These are phyloP conservation scores for Ramphastos sulfuratus DNA, from an alignment of 2,113 vertebrate genomes.

Conservation along the genomic window DNA sequence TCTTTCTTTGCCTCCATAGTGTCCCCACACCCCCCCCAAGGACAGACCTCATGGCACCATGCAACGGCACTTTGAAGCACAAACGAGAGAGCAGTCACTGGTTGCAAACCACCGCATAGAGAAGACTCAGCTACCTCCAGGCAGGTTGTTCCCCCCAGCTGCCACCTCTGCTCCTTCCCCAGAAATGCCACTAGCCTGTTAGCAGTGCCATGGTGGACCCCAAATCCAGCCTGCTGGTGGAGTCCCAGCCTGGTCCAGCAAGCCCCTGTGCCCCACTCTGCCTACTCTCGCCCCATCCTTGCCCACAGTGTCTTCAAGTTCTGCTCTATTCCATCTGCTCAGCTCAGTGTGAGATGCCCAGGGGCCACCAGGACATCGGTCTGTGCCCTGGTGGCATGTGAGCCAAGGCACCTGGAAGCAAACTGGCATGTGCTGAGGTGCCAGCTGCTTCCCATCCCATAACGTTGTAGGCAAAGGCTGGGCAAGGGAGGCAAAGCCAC, in stretches of 20 bases:
- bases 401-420: background rate
- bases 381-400: background rate
- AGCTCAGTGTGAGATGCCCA: background rate
- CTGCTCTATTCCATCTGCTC: background rate
- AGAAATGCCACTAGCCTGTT: background rate
- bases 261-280: fast-evolving
- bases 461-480: background rate
- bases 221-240: background rate
- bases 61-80: constrained; percentile 5
- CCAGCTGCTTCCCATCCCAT: background rate
- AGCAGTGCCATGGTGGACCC: background rate
- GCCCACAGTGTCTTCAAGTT: background rate
- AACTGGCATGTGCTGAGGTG: background rate
- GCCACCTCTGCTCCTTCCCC: background rate
- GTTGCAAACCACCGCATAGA: fast-evolving
- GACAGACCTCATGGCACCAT: background rate
- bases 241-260: background rate
- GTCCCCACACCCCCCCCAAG: fast-evolving
- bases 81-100: background rate
- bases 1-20: background rate
- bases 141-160: background rate
- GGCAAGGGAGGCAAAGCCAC: background rate
- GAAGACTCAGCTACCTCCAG: background rate
- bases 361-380: background rate
- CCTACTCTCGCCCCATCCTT: background rate